Evolutionary conservation across 2,113 vertebrate genomes (phyloP), one percentile per base, ranked within the genome.

Genomic region (Macquaria australasica): DNA sequence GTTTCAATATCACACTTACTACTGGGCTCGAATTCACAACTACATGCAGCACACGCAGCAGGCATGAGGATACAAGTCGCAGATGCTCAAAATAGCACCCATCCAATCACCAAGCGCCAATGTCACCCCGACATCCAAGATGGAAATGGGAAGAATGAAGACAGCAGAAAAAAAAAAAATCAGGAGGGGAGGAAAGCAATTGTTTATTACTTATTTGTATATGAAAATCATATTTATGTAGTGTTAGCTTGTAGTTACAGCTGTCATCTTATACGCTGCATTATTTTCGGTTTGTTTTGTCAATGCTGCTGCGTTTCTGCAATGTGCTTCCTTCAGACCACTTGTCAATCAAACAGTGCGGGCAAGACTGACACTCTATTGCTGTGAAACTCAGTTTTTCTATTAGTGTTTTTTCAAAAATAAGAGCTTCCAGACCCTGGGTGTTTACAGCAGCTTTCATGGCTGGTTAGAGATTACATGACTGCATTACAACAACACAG

Each of bases 71-170:
- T 10, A 45, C 73, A 43, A 68, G 55, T 62, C 67, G 73, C 20
- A 0, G 28, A 15, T 34, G 31, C 90, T 81, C 63, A 76, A 87
- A 86, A 85, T 87, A 89, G 80, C 79, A 72, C 7, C 25, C 70
- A 50, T 76, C 70, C 66, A 69, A 79, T 87, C 77, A 84, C 34
- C 73, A 78, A 78, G 70, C 67, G 76, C 72, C 87, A 85, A 85
- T 74, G 82, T 83, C 85, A 84, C 81, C 81, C 77, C 31, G 87
- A 90, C 78, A 82, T 70, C 18, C 8, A 31, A 31, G 28, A n/a
- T n/a, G n/a, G n/a, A n/a, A n/a, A n/a, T n/a, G n/a, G n/a, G 9
- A 8, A 34, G 53, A 71, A 11, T 34, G 21, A 50, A 43, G 45
- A 48, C 15, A 48, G 45, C 4, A 14, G 45, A 21, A 34, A 34